phyloP scores from a whole-genome alignment of 2,797 vertebrate genomes.

The Anas georgica region DNA sequence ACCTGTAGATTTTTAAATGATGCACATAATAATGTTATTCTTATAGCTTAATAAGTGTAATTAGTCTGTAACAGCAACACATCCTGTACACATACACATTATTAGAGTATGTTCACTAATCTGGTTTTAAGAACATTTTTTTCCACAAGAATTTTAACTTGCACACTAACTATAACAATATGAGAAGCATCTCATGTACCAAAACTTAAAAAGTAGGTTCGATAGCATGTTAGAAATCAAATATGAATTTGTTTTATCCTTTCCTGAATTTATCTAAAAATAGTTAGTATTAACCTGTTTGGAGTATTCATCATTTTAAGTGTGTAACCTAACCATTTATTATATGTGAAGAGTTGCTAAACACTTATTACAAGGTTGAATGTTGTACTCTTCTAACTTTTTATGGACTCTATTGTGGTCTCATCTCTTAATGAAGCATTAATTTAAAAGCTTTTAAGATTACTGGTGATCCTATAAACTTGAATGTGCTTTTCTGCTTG shows the following conservation, averaged over 20 bases:
- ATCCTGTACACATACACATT: background rate
- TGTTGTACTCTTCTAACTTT: background rate
- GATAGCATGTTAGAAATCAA: background rate
- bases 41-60: background rate
- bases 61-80: background rate
- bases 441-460: background rate
- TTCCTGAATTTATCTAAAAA: background rate
- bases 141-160: background rate
- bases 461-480: background rate
- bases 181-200: background rate
- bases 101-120: background rate
- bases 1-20: background rate
- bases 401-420: background rate
- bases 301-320: background rate
- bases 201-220: background rate
- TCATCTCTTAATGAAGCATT: background rate
- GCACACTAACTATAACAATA: background rate
- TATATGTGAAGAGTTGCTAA: background rate
- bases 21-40: background rate
- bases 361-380: background rate
- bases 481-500: background rate
- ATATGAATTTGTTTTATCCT: background rate
- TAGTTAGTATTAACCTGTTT: background rate
- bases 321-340: background rate
- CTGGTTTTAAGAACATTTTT: background rate